Percentiles rank a stretch among this genome's conserved stretches.
phyloP scores from a whole-genome alignment of 1,140 invertebrate species.

The Octopus bimaculoides region DNA sequence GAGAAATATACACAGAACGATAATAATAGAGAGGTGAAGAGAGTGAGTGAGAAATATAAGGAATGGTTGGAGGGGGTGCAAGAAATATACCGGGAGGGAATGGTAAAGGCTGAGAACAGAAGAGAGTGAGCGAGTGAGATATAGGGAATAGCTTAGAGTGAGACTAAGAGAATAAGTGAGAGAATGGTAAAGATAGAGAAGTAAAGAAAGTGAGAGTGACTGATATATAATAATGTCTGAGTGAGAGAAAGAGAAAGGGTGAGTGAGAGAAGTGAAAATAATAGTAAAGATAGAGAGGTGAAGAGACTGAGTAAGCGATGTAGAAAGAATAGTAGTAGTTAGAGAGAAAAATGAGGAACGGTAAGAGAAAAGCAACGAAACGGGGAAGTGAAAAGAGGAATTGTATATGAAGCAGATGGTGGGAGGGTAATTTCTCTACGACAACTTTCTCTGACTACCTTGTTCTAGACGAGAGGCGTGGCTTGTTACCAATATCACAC shows the following conservation, averaged over 20 bases:
- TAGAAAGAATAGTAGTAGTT: neutral
- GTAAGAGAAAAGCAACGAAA: no score
- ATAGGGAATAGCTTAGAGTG: neutral
- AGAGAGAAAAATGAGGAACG: neutral
- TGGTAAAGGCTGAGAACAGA: no score
- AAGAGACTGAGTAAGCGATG: neutral
- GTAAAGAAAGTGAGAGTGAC: neutral
- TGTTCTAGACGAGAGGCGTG: no score
- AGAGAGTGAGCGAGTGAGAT: conserved; percentile 1
- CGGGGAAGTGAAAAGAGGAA: no score
- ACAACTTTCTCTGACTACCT: no score
- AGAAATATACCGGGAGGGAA: neutral
- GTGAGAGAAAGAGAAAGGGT: conserved; percentile 1
- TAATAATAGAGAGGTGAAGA: neutral
- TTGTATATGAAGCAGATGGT: no score
- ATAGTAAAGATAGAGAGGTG: neutral
- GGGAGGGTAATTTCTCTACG: no score
- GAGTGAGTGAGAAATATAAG: neutral
- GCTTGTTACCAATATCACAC: no score
- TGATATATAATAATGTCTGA: neutral
- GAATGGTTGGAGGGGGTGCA: neutral
- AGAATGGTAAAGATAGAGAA: neutral
- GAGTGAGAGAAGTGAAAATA: conserved; percentile 1
- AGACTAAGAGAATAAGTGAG: neutral
- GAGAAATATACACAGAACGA: no score